Base-by-base conservation (phyloP, 2,113 vertebrate species). In the Piaya cayana region DNA sequence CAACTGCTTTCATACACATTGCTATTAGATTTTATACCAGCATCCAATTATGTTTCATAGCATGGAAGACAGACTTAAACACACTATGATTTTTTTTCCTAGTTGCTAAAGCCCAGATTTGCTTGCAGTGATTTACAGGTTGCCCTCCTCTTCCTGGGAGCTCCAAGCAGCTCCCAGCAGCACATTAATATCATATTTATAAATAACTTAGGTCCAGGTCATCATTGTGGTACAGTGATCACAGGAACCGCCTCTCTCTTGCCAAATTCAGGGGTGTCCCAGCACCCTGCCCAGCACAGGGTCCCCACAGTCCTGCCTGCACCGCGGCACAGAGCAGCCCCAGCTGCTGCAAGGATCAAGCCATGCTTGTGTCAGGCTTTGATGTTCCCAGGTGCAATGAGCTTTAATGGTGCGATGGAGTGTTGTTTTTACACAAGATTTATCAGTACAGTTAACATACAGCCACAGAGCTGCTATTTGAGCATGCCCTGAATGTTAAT, bases 351-450 rank as follows among this genome's bases (percentile, higher is more conserved):
- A 2, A 85, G 70, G n/a, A 91, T 90, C 87, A n/a, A 82, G 29
- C 59, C 4, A 0, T 14, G 45, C 87, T 42, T 1, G 22, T 85
- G 70, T 45, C 2, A 4, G 23, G 50, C 93, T 97, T 89, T 90
- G 93, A 94, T 91, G 92, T 5, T 93, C 95, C 70, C 83, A 53
- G 83, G 91, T 32, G 83, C 86, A 93, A 82, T 89, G 75, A 80
- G 91, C 70, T 85, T 16, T 32, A 50, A 12, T 65, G 2, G 92
- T 11, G 15, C 22, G 7, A 32, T 1, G 53, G 86, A 97, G 95
- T 90, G 95, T 87, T 96, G 94, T 94, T 97, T 95, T 94, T 85
- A 95, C 93, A 91, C 42, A 6, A 72, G 89, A 95, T 95, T 94
- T 92, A 95, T 95, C 96, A 80, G 96, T 53, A 34, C 84, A 8